Evolutionary conservation across 1,140 invertebrate genomes (phyloP), one percentile per base, ranked within the genome.

Genomic region (Eufriesea mexicana): DNA sequence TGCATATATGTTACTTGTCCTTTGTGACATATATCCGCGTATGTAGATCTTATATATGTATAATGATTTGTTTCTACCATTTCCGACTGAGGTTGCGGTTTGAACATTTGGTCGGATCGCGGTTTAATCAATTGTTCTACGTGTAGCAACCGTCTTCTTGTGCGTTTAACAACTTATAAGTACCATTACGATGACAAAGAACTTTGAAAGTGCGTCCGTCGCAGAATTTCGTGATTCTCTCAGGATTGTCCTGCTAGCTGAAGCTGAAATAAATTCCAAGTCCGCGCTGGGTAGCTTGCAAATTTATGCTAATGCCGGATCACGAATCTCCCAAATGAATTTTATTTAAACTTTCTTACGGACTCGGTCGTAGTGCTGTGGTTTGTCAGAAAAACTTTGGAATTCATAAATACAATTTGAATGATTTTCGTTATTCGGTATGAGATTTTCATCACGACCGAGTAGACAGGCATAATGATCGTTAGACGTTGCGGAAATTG

Each of bases 251-350:
- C 74, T 42, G 87, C 64, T 79, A 72, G 86, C 84, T 73, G 72
- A 73, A 84, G 84, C 84, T 90, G 79, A 89, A 91, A 91, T 91
- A 91, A 90, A 91, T 91, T 91, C 85, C 88, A 84, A 89, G 86
- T 83, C 79, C 81, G 84, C 82, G 86, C 61, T 78, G 75, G 83
- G 85, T 70, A 85, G 85, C 88, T 91, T 91, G 90, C 91, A 91
- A 91, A 91, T 91, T 91, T 91, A 91, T 91, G 91, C 88, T 91
- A 91, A 91, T 91, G 72, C 79, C 77, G 89, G 89, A 91, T 91
- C 91, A 90, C 89, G 89, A 89, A 90, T 91, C 90, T 85, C 89
- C 78, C 86, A 89, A 91, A 91, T 91, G 91, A 91, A 91, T 91
- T 91, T 91, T 89, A 91, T 91, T 91, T 91, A 90, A 91, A 91